Base-by-base conservation (phyloP, 1,140 invertebrate genomes). In the Pissodes strobi region DNA sequence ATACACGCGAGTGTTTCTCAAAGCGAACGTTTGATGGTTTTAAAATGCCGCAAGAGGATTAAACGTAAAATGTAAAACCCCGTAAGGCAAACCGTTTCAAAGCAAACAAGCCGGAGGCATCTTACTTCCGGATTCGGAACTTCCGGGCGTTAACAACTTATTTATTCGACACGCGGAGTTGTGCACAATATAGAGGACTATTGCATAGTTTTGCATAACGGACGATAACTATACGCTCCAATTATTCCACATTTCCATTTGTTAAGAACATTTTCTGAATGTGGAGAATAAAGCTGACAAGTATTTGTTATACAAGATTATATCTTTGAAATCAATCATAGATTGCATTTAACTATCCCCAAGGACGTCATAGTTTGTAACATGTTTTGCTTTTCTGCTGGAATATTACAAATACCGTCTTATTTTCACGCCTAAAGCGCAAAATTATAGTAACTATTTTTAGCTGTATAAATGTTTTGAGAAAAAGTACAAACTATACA, bases 71-170 rank as follows among this genome's bases (percentile, higher is more conserved):
- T 51, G 48, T 30, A 27, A 30, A 51, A 51, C 23, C 12, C 45
- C 22, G 15, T 55, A 12, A 55, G 52, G 38, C 48, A 51, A 51
- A 22, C 23, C 13, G 13, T 39, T 55, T 55, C n/a, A 4, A 23
- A 6, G 34, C 12, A 55, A 21, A 55, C 52, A 39, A 55, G 52
- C 34, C 15, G 18, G 2, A 55, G 52, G 52, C 52, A 55, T 22
- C 34, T 43, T 23, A 15, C 34, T 38, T 55, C 8, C 19, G 13
- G 15, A 3, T 45, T 38, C 51, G 6, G n/a, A 37, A 53, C 23
- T 53, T 53, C 51, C 34, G 51, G 17, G 51, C 30, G n/a, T 41
- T 45, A 57, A 43, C 55, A 43, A 57, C 37, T 53, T 38, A 53
- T 51, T 55, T 55, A 55, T 38, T 55, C 37, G 19, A 43, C 52